phyloP scores from a whole-genome alignment of 2,113 vertebrate species.

The Taxidea taxus region DNA sequence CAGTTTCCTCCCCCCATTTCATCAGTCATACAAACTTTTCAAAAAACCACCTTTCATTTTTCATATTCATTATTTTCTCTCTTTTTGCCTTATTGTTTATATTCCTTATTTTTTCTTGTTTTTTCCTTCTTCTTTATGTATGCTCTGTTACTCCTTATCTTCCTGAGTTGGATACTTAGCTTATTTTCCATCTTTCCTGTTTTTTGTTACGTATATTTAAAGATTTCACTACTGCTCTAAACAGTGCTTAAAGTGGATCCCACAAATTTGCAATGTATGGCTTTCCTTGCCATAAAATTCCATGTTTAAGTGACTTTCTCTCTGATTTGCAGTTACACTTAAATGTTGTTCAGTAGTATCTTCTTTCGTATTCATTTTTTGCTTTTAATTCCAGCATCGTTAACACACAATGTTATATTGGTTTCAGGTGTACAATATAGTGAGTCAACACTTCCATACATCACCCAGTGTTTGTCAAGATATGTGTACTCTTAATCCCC shows the following conservation, averaged over 20 bases:
- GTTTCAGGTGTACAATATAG: neutral
- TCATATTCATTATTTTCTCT: neutral
- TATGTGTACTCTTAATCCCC: neutral
- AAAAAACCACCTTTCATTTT: neutral
- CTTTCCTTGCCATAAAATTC: neutral
- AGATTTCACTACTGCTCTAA: neutral
- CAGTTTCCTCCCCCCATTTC: neutral
- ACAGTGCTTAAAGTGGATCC: neutral
- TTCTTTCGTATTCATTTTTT: neutral
- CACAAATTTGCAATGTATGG: neutral
- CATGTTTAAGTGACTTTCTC: neutral
- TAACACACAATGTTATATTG: neutral
- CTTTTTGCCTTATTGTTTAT: neutral
- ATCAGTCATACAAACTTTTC: neutral
- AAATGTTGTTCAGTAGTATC: neutral
- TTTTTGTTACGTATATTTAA: neutral
- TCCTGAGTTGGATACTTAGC: neutral
- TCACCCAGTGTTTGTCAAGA: neutral
- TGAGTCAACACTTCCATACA: neutral
- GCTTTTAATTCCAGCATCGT: neutral
- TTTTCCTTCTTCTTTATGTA: neutral
- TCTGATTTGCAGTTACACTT: neutral
- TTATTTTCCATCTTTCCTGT: neutral
- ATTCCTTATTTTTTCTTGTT: neutral
- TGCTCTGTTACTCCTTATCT: neutral